Base-by-base conservation (phyloP, 2,797 vertebrate genomes). In the Molossus alvarezi region DNA sequence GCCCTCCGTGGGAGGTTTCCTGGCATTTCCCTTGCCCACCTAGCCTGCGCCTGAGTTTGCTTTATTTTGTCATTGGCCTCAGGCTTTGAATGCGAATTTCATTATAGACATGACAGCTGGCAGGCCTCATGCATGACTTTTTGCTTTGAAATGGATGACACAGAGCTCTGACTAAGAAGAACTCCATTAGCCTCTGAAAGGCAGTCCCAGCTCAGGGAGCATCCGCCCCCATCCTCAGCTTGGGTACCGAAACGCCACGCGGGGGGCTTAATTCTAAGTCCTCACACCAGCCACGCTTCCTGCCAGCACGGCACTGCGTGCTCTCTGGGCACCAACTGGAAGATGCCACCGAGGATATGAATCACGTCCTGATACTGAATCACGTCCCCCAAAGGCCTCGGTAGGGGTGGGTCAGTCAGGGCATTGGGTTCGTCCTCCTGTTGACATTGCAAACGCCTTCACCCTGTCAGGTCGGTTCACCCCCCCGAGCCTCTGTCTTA, bases 1-100 rank as follows among this genome's bases (percentile, higher is more conserved):
- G 75, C 97, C 97, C 96, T 96, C 69, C 33, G 20, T 45, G 80
- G 64, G 96, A 94, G 94, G 96, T 95, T 97, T 97, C 95, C 91
- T 71, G 95, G 81, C 93, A 88, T 77, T 92, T 96, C 94, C 94
- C 69, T 58, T 53, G 33, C 33, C 14, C 15, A n/a, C 45, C n/a
- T 17, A 79, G 33, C 91, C 95, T 82, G 71, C 95, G 88, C 64
- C 97, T 3, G 4, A 21, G 15, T 57, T 62, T 7, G 53, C 88
- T 83, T 55, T n/a, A 58, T 58, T 91, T 80, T 69, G 82, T 96
- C 67, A 10, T 80, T 81, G n/a, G 90, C 85, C 77, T 87, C 12
- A 5, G 75, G 79, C 91, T 97, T 88, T 60, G 94, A 84, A 91
- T 92, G 73, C 55, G 73, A 90, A 77, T 87, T 64, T 65, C 88